Base-by-base conservation (phyloP, 2,113 vertebrate species). In the Macquaria ambigua region DNA sequence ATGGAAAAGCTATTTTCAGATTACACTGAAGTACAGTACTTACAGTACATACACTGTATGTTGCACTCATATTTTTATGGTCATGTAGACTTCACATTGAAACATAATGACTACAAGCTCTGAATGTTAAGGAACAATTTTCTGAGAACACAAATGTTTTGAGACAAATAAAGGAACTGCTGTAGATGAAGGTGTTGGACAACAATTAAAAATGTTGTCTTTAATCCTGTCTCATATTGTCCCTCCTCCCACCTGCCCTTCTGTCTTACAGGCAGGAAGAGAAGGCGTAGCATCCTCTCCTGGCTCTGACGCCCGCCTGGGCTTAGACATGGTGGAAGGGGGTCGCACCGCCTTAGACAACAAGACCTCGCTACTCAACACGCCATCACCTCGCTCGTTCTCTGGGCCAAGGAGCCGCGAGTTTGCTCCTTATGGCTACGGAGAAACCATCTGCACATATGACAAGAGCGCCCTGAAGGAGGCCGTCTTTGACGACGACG, bases 401-500 rank as follows among this genome's bases (percentile, higher is more conserved):
- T 96, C 97, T 0, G 97, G 97, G 59, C 98, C 97, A 0, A 96
- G 98, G 8, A 81, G 93, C 4, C 97, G 98, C 0, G 98, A 99
- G 1, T 99, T 98, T 71, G 97, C 95, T n/a, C 97, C 98, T 0
- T 99, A 98, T 6, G 97, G 97, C 62, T 98, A 98, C 4, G 92
- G 96, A 0, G 98, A 99, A 83, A 96, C 97, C 43, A 98, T 99
- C 89, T 97, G 97, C 83, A 90, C 96, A 5, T 99, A 99, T 0
- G 98, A 99, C 93, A 99, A 99, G 94, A 98, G 97, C 1, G 98
- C 98, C 48, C 95, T 99, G 88, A 99, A 99, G 90, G 98, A 99
- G 92, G 98, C 98, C 0, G 97, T 99, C 84, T 99, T 99, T 0
- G 98, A 99, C 8, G 98, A 99, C 0, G 98, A 99, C 61, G 98